A percentile compares a stretch with the other conserved stretches of the same genome.
Evolutionary conservation across 2,888 invertebrate species (phyloP).

Genomic region (Metalampra italica): DNA sequence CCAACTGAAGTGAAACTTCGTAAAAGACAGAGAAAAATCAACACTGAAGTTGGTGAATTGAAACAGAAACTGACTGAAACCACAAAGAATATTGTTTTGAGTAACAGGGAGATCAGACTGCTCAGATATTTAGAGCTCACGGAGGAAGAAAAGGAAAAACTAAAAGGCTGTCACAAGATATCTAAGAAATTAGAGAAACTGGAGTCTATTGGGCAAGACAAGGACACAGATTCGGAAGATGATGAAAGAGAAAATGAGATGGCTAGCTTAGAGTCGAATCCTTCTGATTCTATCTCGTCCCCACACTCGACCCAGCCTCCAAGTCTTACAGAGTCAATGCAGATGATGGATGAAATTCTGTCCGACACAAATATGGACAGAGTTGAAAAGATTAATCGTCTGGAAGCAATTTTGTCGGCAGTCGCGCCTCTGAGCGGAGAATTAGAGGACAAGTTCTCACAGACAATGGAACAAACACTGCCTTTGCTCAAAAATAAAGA

Average conservation of each 20-base stretch:
- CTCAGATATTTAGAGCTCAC: slow-evolving; percentile 93
- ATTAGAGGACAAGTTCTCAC: slow-evolving; percentile 70
- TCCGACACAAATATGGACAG: slow-evolving; percentile 90
- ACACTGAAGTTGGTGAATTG: slow-evolving; percentile 93
- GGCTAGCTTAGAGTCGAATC: slow-evolving; percentile 88
- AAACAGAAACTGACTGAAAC: slow-evolving; percentile 88
- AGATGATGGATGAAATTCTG: slow-evolving; percentile 90
- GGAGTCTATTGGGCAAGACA: slow-evolving; percentile 87
- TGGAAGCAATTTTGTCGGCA: slow-evolving; percentile 91
- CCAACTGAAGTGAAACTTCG: slow-evolving; percentile 91
- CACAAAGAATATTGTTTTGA: slow-evolving; percentile 91
- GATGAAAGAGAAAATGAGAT: slow-evolving; percentile 87
- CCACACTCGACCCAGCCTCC: slow-evolving; percentile 88
- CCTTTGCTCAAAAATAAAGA: slow-evolving; percentile 75
- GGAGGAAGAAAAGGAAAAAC: slow-evolving; percentile 94
- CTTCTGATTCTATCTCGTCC: slow-evolving; percentile 86
- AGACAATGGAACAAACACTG: slow-evolving; percentile 74
- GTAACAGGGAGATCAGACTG: slow-evolving; percentile 93
- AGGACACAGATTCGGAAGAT: slow-evolving; percentile 86
- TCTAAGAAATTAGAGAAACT: slow-evolving; percentile 94
- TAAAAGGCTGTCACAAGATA: slow-evolving; percentile 94
- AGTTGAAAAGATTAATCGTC: slow-evolving; percentile 90
- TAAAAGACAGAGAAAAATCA: slow-evolving; percentile 93
- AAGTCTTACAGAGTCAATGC: slow-evolving; percentile 93
- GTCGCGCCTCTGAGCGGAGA: slow-evolving; percentile 85